Percentiles rank a stretch among this genome's conserved stretches.
phyloP scores from a whole-genome alignment of 2,113 vertebrate genomes.

The Carettochelys insculpta region DNA sequence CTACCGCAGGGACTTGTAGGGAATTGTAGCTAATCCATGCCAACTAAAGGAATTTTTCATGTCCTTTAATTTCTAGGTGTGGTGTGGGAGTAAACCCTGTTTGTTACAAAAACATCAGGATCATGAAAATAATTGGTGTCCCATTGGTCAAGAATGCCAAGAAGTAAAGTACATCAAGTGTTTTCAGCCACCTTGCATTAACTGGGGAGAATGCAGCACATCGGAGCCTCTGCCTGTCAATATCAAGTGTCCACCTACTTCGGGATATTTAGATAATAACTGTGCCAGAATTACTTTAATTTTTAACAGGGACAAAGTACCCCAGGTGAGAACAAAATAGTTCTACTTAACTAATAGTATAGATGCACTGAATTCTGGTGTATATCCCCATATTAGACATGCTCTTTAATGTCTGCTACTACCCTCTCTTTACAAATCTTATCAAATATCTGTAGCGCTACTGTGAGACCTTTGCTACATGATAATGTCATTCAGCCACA shows the following conservation, averaged over 20 bases:
- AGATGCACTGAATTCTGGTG: not conserved
- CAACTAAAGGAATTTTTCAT: not conserved
- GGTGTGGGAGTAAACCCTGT: conserved; percentile 89
- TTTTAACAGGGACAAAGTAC: conserved; percentile 88
- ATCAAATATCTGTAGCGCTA: not conserved
- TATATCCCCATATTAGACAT: not conserved
- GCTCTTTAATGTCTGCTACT: not conserved
- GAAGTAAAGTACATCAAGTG: conserved; percentile 84
- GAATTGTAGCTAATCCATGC: not conserved
- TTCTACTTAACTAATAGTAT: not conserved
- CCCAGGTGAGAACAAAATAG: conserved; percentile 81
- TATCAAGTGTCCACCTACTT: conserved; percentile 87
- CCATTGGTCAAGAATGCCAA: conserved; percentile 83
- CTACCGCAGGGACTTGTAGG: not conserved
- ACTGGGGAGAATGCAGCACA: conserved; percentile 89
- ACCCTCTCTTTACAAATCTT: not conserved
- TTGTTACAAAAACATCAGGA: conserved; percentile 73
- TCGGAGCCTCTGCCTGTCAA: conserved; percentile 73
- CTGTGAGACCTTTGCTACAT: not conserved
- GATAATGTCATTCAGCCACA: not conserved
- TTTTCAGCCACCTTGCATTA: conserved; percentile 85
- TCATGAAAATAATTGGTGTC: conserved; percentile 74
- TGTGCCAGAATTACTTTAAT: conserved; percentile 92
- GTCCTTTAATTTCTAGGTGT: conserved; percentile 78
- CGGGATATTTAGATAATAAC: conserved; percentile 84